These are phyloP conservation scores for Craniophora ligustri DNA, from an alignment of 2,888 invertebrate genomes.

Conservation along the genomic window DNA sequence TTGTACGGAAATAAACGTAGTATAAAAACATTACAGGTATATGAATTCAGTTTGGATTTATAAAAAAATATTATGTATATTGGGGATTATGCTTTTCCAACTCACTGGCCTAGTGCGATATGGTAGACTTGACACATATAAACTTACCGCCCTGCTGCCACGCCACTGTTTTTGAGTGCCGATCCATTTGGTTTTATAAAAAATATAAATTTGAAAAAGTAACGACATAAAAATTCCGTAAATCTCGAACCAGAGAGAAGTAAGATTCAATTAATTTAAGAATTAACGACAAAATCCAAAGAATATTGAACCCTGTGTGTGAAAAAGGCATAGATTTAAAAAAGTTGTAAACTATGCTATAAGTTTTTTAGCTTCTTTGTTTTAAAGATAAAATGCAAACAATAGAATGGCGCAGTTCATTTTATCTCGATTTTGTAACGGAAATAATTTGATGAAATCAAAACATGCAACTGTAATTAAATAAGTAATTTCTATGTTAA, in stretches of 20 bases:
- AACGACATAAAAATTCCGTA: too few relatives aligned
- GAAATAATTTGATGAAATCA: constrained; percentile 26
- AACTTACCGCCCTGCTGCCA: too few relatives aligned
- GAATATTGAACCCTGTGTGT: constrained; percentile 36
- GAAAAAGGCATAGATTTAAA: constrained; percentile 28
- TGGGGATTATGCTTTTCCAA: too few relatives aligned
- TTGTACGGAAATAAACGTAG: constrained; percentile 4
- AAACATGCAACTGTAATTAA: neutral
- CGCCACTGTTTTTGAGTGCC: too few relatives aligned
- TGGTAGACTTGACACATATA: too few relatives aligned
- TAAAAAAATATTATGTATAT: constrained; percentile 4
- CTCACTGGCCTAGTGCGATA: too few relatives aligned
- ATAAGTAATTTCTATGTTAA: too few relatives aligned
- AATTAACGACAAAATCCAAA: constrained; percentile 38
- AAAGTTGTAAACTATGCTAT: constrained; percentile 20
- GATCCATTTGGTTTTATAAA: too few relatives aligned
- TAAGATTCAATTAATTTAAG: constrained; percentile 38
- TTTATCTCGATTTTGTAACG: constrained; percentile 34
- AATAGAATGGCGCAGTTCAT: constrained; percentile 31
- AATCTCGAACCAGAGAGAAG: constrained; percentile 22
- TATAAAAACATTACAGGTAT: constrained; percentile 12
- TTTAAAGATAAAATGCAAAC: constrained; percentile 38
- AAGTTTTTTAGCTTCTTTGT: constrained; percentile 29
- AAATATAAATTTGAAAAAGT: too few relatives aligned
- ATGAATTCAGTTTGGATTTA: too few relatives aligned